These are phyloP conservation scores for Drosophila nr. perissopoda DNA, from an alignment of 2,888 invertebrate genomes.

Conservation along the genomic window DNA sequence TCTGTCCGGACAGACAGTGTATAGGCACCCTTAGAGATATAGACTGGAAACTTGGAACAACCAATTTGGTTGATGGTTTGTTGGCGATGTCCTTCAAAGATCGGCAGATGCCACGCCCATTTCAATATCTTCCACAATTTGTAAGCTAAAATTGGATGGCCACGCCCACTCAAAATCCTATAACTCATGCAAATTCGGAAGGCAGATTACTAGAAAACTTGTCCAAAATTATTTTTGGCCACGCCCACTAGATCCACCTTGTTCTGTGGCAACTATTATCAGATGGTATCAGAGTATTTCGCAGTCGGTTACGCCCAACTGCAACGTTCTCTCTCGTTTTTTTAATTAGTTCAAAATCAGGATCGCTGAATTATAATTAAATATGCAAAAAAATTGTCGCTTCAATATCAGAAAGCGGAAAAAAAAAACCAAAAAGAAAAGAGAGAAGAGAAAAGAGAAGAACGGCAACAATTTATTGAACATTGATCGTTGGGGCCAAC, in stretches of 20 bases:
- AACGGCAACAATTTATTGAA: conserved; percentile 17
- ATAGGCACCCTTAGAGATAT: too few species aligned
- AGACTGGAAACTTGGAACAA: too few species aligned
- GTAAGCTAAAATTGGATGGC: too few species aligned
- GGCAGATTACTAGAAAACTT: too few species aligned
- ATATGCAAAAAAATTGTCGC: conserved; percentile 38
- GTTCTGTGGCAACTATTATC: not conserved
- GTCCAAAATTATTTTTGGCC: not conserved
- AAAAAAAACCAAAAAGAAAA: not conserved
- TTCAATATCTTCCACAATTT: too few species aligned
- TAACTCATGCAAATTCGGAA: too few species aligned
- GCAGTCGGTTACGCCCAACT: not conserved
- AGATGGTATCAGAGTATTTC: not conserved
- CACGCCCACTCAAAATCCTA: too few species aligned
- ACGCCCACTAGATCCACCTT: not conserved
- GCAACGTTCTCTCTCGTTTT: not conserved
- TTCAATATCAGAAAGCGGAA: conserved; percentile 34
- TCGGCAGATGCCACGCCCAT: not conserved
- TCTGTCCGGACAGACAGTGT: too few species aligned
- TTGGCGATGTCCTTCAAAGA: not conserved
- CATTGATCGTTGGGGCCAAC: not conserved
- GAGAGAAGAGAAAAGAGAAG: not conserved
- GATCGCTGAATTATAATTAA: conserved; percentile 24
- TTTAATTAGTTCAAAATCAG: conserved; percentile 8
- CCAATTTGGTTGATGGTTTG: too few species aligned